Evolutionary conservation across 2,113 vertebrate species (phyloP), one percentile per base, ranked within the genome.

Genomic region (Malurus alboscapulatus): DNA sequence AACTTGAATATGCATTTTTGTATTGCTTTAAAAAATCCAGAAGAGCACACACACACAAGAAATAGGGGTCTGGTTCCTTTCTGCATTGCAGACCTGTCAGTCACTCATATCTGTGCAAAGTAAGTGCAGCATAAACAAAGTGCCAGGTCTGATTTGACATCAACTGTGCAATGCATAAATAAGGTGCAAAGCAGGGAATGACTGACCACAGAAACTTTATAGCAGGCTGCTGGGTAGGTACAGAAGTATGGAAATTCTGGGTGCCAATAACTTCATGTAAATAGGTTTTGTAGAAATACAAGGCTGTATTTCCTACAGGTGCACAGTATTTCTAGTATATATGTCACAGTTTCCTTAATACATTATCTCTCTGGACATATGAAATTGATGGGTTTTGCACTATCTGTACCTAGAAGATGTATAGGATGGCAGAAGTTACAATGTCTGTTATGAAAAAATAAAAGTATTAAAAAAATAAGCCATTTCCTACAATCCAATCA

Each of bases 231-330:
- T 93, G 90, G 58, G 87, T 91, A 95, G 80, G 69, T 83, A 94
- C 62, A 95, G 77, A 92, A 85, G 69, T 73, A 93, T 87, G 90
- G 92, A 96, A 97, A 95, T 93, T 82, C 74, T 78, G 58, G n/a
- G 18, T 77, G 90, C 75, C 94, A 76, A 90, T 68, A 97, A 62
- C 77, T 93, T 53, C 47, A 58, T 81, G 91, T 62, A 95, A 87
- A 97, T 90, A 83, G 44, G 19, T 48, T 65, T 50, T 59, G 47
- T 57, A 85, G 83, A 93, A 97, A 93, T 93, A 84, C 36, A 94
- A 71, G 84, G 77, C 89, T 88, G 75, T 87, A 79, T 88, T 97
- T 96, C 74, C 87, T 94, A 57, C 47, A 79, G 47, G 50, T 38
- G 42, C 27, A 80, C 57, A 44, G 54, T 62, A 78, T 90, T 94